Conservation (phyloP, 2,888 invertebrate genomes). For the Hirtodrosophila alboralis region DNA sequence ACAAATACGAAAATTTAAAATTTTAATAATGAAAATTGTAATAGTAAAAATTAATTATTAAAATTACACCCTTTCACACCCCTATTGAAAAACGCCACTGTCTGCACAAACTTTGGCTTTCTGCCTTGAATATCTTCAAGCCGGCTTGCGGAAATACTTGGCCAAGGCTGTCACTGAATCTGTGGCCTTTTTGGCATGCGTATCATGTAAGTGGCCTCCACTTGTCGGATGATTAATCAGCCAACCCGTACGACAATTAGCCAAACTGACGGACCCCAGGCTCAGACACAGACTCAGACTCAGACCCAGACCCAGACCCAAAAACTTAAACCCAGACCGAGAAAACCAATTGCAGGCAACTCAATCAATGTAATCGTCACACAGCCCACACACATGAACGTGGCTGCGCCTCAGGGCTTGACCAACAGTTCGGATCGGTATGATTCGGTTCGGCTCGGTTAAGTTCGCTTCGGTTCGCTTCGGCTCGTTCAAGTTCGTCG, state of each 20-base stretch:
- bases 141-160: conserved; percentile 50
- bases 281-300: conserved; percentile 1
- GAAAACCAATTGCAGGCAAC: conserved; percentile 25
- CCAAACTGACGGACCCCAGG: conserved; percentile 12
- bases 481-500: background rate
- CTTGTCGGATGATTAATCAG: conserved; percentile 59
- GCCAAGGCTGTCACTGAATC: conserved; percentile 47
- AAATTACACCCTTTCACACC: no score
- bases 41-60: no score
- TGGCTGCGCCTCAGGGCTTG: conserved; percentile 17
- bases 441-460: no score
- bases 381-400: conserved; percentile 39
- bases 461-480: no score
- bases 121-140: conserved; percentile 7
- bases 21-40: no score
- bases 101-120: background rate
- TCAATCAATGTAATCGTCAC: conserved; percentile 25
- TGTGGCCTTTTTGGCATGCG: conserved; percentile 55
- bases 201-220: conserved; percentile 50
- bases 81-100: conserved; percentile 27
- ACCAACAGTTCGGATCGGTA: no score
- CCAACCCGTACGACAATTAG: conserved; percentile 31
- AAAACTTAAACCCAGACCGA: no score
- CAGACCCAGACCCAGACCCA: conserved; percentile 3
- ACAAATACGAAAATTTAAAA: no score